Evolutionary conservation across 2,113 vertebrate genomes (phyloP), one percentile per base, ranked within the genome.

Genomic region (Phodopus roborovskii): DNA sequence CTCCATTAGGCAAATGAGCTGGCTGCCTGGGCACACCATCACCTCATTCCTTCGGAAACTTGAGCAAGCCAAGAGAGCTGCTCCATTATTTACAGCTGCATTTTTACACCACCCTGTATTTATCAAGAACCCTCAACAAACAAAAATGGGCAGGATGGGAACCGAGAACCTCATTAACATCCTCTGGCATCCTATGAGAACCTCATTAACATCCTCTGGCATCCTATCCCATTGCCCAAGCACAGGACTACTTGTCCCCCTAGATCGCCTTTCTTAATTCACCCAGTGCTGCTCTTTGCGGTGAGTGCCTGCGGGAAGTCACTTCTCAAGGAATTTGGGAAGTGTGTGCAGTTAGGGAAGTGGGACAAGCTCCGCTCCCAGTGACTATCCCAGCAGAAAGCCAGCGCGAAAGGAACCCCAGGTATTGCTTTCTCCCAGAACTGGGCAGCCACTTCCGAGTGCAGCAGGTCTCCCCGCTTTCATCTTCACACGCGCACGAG

Each of bases 51-150:
- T 42, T 53, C 81, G 56, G 96, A 96, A 97, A 97, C 83, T 30
- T 30, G 86, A 97, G 94, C 94, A 83, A 94, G 91, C n/a, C 60
- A 50, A 68, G 56, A 58, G 56, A 91, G 42, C 90, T 91, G 73
- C 36, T 96, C 78, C 94, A 94, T 96, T 97, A 96, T 97, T 95
- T 89, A 97, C 88, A 94, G 62, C 28, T 26, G 77, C 82, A 74
- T 81, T 74, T 70, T 33, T 53, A 45, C 75, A 88, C 17, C 66
- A 16, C 0, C 1, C 73, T n/a, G 77, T n/a, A 53, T 30, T 84
- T 45, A 74, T 50, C 79, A 56, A 36, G 71, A 87, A 87, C 56
- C 75, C 26, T 71, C 82, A 28, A n/a, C 78, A 83, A 68, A 36
- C 56, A 48, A 53, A 93, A 20, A 1, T 0, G 33, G 7, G 0